Base-by-base conservation (phyloP, 2,888 invertebrate genomes). In the Parnassius glacialis region DNA sequence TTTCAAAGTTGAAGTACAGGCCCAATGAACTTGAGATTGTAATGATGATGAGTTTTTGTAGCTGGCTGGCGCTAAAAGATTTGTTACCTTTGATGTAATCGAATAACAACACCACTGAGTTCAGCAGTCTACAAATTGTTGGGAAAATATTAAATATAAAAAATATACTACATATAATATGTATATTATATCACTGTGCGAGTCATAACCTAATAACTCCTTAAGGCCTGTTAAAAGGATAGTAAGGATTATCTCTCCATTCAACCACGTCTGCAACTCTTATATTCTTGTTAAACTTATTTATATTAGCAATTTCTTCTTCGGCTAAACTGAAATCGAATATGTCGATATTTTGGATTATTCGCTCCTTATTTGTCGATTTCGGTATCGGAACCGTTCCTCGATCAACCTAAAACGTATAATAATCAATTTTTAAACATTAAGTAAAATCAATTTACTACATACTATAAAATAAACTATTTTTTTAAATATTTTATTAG, bases 351-450 rank as follows among this genome's bases (percentile, higher is more conserved):
- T 94, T 94, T 65, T 92, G 82, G 50, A 78, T 73, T 3, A 94
- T 85, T 47, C 93, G 88, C 1, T 78, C 77, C 61, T 85, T 81
- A 62, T 93, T 93, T 0, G 89, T 85, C 0, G 94, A 93, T 75
- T 93, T 94, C 0, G 94, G 94, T 48, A 94, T 92, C 0, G 93
- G 93, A 50, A 93, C 81, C 0, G 88, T 75, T 9, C 90, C 92
- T 59, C 92, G 77, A 52, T 93, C 91, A 25, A 93, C 73, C 93
- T 93, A 74, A 9, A 77, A 76, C 41, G 3, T 47, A 43, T 25
- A 25, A 25, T 25, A 25, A 25, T 25, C 16, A 20, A 20, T 20
- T 20, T 20, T 1, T 20, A 20, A 20, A 20, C n/a, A 20, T 20
- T 20, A 20, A 2, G 16, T 20, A 20, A 20, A 20, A 25, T 25